phyloP scores from a whole-genome alignment of 2,888 invertebrate genomes.

The Argynnis bischoffii region DNA sequence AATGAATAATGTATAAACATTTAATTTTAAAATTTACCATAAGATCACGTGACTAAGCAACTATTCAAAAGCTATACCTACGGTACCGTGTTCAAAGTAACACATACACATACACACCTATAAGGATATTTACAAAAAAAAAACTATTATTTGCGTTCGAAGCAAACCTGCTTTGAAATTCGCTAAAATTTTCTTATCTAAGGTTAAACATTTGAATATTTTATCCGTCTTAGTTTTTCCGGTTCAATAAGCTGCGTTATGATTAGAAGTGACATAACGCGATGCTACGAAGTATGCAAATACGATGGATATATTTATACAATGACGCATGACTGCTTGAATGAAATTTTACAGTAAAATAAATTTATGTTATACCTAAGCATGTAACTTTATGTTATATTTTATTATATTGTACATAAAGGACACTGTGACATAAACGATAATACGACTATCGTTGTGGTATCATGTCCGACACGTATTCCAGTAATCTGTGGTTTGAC shows the following conservation, averaged over 20 bases:
- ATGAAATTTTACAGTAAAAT: conserved; percentile 23
- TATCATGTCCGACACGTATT: no score
- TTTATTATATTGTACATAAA: no score
- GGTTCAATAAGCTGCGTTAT: conserved; percentile 46
- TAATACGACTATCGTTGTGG: no score
- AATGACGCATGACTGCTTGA: conserved; percentile 50
- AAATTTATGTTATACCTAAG: background rate
- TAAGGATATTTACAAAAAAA: background rate
- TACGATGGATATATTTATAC: conserved; percentile 41
- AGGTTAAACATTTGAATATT: background rate
- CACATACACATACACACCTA: no score
- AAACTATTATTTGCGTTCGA: background rate
- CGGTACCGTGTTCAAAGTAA: conserved; percentile 3
- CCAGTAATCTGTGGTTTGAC: no score
- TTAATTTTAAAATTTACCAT: no score
- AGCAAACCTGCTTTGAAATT: background rate
- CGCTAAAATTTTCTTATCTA: background rate
- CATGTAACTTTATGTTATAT: background rate
- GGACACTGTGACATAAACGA: no score
- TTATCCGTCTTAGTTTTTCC: conserved; percentile 45
- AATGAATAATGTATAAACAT: no score
- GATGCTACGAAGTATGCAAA: conserved; percentile 41
- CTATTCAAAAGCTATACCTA: background rate
- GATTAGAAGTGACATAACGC: conserved; percentile 59
- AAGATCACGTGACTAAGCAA: no score